These are phyloP conservation scores for Lagopus muta DNA, from an alignment of 2,113 vertebrate species.

Conservation along the genomic window DNA sequence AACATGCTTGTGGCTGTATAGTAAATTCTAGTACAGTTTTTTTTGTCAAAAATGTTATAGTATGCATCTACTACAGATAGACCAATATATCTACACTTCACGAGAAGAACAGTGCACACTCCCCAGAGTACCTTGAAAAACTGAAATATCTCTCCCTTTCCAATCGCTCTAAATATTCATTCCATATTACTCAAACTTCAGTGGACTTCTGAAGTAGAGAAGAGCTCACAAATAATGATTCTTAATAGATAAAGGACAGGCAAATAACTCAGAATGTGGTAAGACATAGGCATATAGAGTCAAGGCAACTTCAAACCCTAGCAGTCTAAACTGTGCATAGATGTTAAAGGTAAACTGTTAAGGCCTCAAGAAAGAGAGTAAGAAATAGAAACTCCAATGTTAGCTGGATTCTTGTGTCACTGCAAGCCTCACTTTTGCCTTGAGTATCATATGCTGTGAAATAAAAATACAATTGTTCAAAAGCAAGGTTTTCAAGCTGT, in stretches of 20 bases:
- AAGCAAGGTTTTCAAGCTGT: neutral
- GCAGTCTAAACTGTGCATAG: neutral
- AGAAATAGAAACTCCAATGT: neutral
- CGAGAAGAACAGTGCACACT: neutral
- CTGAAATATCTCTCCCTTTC: neutral
- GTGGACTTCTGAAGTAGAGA: neutral
- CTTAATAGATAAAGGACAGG: neutral
- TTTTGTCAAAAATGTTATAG: neutral
- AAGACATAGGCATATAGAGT: neutral
- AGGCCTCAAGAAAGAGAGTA: neutral
- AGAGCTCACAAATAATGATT: neutral
- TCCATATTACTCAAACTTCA: neutral
- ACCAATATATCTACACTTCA: rapidly evolving
- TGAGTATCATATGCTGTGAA: neutral
- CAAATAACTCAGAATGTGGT: neutral
- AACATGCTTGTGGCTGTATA: rapidly evolving
- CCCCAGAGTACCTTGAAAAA: neutral
- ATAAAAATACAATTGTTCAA: neutral
- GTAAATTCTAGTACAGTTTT: neutral
- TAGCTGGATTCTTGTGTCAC: neutral
- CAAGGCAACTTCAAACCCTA: too few relatives aligned
- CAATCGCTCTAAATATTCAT: neutral
- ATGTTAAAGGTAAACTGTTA: neutral
- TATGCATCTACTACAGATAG: rapidly evolving
- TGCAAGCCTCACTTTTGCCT: neutral